Evolutionary conservation across 2,797 vertebrate genomes (phyloP), one percentile per base, ranked within the genome.

Genomic region (Limosa lapponica): DNA sequence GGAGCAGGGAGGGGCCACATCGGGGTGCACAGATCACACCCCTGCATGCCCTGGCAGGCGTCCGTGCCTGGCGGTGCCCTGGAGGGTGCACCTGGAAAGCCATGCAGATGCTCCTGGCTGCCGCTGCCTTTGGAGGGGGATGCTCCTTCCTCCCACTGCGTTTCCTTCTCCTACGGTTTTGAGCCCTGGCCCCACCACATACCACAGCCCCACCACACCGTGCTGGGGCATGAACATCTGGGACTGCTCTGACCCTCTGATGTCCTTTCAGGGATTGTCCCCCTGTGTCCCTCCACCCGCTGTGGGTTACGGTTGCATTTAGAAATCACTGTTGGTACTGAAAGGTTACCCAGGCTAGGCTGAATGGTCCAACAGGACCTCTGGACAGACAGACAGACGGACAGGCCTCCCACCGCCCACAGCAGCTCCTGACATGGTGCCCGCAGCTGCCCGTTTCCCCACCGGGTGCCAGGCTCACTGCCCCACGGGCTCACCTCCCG

Each of bases 151-250:
- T 66, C 19, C 8, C 23, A 70, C 43, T 51, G 18, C 1, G 1
- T 65, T 87, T 75, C 22, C 28, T 85, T 73, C 39, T 34, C 46
- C 32, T 25, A 12, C 1, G 0, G 8, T 16, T 54, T 24, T 1
- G 6, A 88, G 28, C 11, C n/a, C 64, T 1, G 2, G 43, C 28
- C 20, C 24, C 19, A 23, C 25, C 9, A 44, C 10, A 43, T 8
- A 4, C 23, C 2, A 3, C 20, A 24, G 20, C 15, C 13, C 6
- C 6, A 2, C 72, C 23, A 14, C 2, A 1, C 37, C 2, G 0
- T 48, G 43, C 51, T 34, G 41, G 48, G n/a, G 16, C n/a, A 37
- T 2, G 2, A 52, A 58, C 10, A 46, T 14, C 51, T 70, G 73
- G 62, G 44, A 57, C n/a, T 49, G n/a, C 57, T 67, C 61, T 44